Conservation (phyloP, 2,888 invertebrate genomes). For the Dasysyrphus tricinctus region DNA sequence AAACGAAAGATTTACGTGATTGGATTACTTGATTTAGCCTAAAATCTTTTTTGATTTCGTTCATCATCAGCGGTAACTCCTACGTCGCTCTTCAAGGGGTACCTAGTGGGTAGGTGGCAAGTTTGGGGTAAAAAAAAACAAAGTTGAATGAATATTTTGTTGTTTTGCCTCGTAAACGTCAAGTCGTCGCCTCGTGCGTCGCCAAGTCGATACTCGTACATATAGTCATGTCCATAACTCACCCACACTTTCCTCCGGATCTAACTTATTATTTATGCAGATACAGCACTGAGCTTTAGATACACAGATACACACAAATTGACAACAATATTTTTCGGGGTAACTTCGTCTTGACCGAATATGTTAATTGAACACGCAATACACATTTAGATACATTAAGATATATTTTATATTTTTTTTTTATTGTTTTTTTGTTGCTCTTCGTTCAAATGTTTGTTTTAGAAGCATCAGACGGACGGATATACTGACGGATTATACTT, state of each 20-base stretch:
- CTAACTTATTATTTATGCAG: conserved; percentile 72
- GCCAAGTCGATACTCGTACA: conserved; percentile 50
- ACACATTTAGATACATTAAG: conserved; percentile 10
- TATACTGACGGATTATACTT: conserved; percentile 21
- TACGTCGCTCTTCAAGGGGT: conserved; percentile 22
- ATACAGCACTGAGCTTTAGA: conserved; percentile 50
- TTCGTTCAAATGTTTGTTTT: conserved; percentile 34
- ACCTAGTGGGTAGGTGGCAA: conserved; percentile 4
- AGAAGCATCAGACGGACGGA: conserved; percentile 36
- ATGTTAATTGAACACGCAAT: conserved; percentile 73
- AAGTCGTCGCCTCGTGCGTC: conserved; percentile 61
- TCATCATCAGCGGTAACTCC: conserved; percentile 9
- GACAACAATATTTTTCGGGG: conserved; percentile 34
- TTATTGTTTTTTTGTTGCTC: neutral
- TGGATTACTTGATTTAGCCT: conserved; percentile 55
- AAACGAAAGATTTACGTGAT: conserved; percentile 68
- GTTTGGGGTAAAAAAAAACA: neutral
- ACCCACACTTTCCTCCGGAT: conserved; percentile 76
- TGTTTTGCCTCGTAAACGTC: conserved; percentile 42
- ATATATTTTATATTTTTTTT: neutral
- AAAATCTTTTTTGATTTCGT: conserved; percentile 12
- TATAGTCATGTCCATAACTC: conserved; percentile 70
- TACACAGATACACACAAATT: conserved; percentile 27
- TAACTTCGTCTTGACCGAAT: conserved; percentile 58
- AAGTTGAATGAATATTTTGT: conserved; percentile 50